Percentiles rank a stretch among this genome's conserved stretches.
Evolutionary conservation across 2,113 vertebrate genomes (phyloP).

Genomic region (Scopus umbretta): DNA sequence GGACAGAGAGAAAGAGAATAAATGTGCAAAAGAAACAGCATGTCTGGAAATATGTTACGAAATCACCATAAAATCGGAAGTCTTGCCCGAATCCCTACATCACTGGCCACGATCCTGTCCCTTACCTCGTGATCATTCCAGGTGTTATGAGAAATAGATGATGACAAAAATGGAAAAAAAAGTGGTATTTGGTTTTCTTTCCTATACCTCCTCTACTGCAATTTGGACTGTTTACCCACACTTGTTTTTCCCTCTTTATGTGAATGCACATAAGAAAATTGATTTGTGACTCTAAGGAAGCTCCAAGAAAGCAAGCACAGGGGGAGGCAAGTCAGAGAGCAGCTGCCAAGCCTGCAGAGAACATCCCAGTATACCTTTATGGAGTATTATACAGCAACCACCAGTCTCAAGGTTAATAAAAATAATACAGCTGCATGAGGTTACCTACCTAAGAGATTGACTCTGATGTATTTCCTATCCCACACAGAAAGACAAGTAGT

Average conservation of each 20-base stretch:
- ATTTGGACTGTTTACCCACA: neutral
- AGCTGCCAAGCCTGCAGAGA: neutral
- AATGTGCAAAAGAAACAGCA: neutral
- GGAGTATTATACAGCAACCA: neutral
- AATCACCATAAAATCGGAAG: neutral
- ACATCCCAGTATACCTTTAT: neutral
- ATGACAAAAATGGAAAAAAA: neutral
- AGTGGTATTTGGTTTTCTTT: neutral
- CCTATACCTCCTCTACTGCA: neutral
- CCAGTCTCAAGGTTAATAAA: neutral
- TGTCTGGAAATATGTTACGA: accelerated
- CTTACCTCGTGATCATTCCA: neutral
- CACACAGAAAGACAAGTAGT: neutral
- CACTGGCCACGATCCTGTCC: neutral
- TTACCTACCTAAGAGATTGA: neutral
- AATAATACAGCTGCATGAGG: neutral
- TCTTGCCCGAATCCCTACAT: neutral
- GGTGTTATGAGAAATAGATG: neutral
- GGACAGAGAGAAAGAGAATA: neutral
- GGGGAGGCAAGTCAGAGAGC: neutral
- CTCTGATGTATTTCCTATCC: neutral
- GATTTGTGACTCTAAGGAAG: neutral
- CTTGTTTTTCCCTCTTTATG: neutral
- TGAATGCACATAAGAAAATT: neutral
- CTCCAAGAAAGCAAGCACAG: neutral